Base-by-base conservation (phyloP, 2,113 vertebrate species). In the Dasyornis broadbenti region DNA sequence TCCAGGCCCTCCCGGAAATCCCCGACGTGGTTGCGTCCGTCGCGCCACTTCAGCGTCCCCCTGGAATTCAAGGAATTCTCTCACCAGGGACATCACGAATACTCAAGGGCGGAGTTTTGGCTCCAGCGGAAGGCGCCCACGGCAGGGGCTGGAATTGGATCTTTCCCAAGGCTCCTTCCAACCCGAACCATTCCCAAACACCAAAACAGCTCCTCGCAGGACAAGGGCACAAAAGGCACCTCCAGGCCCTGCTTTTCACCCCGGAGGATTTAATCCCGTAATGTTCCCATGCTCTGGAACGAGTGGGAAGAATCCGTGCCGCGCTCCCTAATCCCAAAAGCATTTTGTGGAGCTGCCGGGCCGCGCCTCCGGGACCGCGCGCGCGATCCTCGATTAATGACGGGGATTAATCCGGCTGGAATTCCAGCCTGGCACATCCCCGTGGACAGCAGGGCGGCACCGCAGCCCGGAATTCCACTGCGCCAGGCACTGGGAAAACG, bases 1-100 rank as follows among this genome's bases (percentile, higher is more conserved):
- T 98, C 98, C 95, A 97, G 92, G n/a, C 98, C 98, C 8, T 94
- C 85, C 73, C 31, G 90, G 96, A 98, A 98, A 30, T 97, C 83
- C 7, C 98, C 98, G 1, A 97, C 97, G 0, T 98, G 97, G 90
- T 98, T 98, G 69, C 69, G 94, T 15, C 98, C 98, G 0, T 98
- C 86, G 0, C 89, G 96, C 98, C 98, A 98, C 78, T 96, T 98
- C 77, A 98, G 76, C 0, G 96, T 98, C 26, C 98, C 98, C 86
- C 98, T 98, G 94, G 23, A 94, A 97, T 27, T 61, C 13, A 73
- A 84, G 77, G 35, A 27, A 82, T 35, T 2, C 0, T 49, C 23
- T 45, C 33, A 16, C 22, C 2, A 28, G 30, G 47, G 7, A 13
- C 3, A 33, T 5, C 26, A 8, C 82, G n/a, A n/a, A n/a, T n/a